Base-by-base conservation (phyloP, 2,888 invertebrate species). In the Andrena dorsata region DNA sequence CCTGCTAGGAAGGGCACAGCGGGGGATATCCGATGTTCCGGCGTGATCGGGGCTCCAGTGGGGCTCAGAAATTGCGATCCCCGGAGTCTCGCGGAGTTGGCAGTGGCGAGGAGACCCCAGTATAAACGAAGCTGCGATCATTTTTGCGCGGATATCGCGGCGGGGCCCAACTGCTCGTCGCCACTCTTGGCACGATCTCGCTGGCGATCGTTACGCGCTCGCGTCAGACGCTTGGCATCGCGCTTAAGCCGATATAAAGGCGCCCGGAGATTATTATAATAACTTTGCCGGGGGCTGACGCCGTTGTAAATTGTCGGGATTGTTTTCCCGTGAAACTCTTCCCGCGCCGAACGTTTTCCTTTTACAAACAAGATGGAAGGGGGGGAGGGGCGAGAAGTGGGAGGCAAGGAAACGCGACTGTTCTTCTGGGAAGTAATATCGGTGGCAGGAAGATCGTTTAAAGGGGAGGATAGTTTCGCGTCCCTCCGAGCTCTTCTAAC, bases 261-360 rank as follows among this genome's bases (percentile, higher is more conserved):
- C 82, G 74, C 76, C 66, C 83, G 77, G 76, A 77, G 84, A 88
- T 88, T 84, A 84, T 87, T 84, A 72, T 69, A 84, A 87, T 87
- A 84, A 86, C 80, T 87, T 84, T 77, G 75, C 82, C 63, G 28
- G 26, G 41, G 41, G 47, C 41, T 65, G 66, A 58, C 69, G 47
- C 30, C 26, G 41, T 51, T 65, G 82, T 76, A 82, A 76, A 82
- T 76, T 71, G 47, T 69, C 10, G 65, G 51, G 61, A 76, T 82
- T 75, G 76, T 70, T 80, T 76, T 71, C 82, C 23, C 49, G 41
- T 47, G 74, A 30, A 20, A 51, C 32, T 64, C n/a, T 76, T 56
- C 58, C 13, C 35, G 53, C 23, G 41, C n/a, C 4, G 32, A 26
- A 13, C 28, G n/a, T 47, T 10, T 20, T 23, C 53, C 7, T 32